Evolutionary conservation across 2,888 invertebrate genomes (phyloP).

Genomic region (Bellardia pandia): DNA sequence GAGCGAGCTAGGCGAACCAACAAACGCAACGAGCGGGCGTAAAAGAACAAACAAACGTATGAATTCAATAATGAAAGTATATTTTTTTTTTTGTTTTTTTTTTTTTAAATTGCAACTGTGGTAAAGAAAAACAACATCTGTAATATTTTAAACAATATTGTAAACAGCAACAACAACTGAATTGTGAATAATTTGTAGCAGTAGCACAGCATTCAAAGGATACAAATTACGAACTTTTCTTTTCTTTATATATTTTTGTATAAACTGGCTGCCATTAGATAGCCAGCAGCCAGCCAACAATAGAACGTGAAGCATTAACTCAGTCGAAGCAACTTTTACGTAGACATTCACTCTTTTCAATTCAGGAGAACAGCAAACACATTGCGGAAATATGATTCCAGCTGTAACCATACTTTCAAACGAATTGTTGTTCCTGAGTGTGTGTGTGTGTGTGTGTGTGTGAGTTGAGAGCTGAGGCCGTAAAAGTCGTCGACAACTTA

Average conservation of each 20-base stretch:
- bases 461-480: not conserved
- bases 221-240: conserved; percentile 32
- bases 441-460: too few species aligned
- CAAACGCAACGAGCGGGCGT: conserved; percentile 33
- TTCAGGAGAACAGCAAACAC: conserved; percentile 5
- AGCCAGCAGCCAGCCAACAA: conserved; percentile 35
- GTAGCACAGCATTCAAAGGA: conserved; percentile 52
- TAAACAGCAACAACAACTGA: conserved; percentile 40
- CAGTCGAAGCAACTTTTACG: conserved; percentile 66
- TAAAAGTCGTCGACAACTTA: conserved; percentile 84
- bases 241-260: conserved; percentile 15
- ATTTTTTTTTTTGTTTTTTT: not conserved
- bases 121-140: conserved; percentile 41
- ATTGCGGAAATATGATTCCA: not conserved
- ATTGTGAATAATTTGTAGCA: conserved; percentile 39
- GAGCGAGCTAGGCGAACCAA: conserved; percentile 18
- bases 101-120: conserved; percentile 21
- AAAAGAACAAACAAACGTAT: conserved; percentile 53
- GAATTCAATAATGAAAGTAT: conserved; percentile 23
- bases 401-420: too few species aligned
- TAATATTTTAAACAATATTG: not conserved
- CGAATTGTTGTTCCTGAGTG: not conserved
- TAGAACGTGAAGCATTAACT: conserved; percentile 58
- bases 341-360: not conserved
- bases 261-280: conserved; percentile 32